Percentiles rank a stretch among this genome's conserved stretches.
These are phyloP conservation scores for Corydoras sp. DNA, from an alignment of 2,113 vertebrate genomes.

Conservation along the genomic window DNA sequence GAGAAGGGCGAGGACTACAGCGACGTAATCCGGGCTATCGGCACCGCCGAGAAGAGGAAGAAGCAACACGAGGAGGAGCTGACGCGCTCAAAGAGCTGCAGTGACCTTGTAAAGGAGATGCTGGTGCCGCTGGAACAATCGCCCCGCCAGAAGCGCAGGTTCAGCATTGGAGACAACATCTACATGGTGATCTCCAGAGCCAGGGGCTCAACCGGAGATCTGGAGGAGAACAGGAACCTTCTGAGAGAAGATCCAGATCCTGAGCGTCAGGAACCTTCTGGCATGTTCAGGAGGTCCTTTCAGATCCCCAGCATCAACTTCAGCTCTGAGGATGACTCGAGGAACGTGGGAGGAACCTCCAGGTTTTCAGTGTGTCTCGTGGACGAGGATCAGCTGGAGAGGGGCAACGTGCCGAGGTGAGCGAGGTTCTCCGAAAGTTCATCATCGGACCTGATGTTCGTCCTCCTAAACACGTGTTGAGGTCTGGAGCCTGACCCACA, in stretches of 20 bases:
- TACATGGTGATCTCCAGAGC: conserved; percentile 59
- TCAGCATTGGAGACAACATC: conserved; percentile 68
- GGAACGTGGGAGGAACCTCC: conserved; percentile 1
- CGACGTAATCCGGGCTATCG: conserved; percentile 87
- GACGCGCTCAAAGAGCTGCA: conserved; percentile 69
- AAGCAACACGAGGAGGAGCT: conserved; percentile 67
- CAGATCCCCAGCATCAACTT: conserved; percentile 8
- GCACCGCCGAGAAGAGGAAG: conserved; percentile 51
- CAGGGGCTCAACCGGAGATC: conserved; percentile 54
- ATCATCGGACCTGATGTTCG: too few species aligned
- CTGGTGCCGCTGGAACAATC: conserved; percentile 57
- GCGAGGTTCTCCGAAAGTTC: background rate
- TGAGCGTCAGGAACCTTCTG: conserved; percentile 57
- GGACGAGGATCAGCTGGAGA: conserved; percentile 20
- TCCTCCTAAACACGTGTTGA: too few species aligned
- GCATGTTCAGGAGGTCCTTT: conserved; percentile 1
- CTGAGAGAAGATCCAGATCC: conserved; percentile 46
- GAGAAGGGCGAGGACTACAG: conserved; percentile 87
- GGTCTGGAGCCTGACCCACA: too few species aligned
- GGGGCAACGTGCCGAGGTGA: conserved; percentile 21
- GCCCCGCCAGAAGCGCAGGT: conserved; percentile 52
- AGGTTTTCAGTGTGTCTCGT: conserved; percentile 40
- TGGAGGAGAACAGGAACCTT: conserved; percentile 26
- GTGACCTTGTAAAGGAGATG: conserved; percentile 54
- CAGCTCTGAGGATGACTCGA: background rate